These are phyloP conservation scores for Sycophaga agraensis DNA, from an alignment of 1,140 invertebrate genomes.

Conservation along the genomic window DNA sequence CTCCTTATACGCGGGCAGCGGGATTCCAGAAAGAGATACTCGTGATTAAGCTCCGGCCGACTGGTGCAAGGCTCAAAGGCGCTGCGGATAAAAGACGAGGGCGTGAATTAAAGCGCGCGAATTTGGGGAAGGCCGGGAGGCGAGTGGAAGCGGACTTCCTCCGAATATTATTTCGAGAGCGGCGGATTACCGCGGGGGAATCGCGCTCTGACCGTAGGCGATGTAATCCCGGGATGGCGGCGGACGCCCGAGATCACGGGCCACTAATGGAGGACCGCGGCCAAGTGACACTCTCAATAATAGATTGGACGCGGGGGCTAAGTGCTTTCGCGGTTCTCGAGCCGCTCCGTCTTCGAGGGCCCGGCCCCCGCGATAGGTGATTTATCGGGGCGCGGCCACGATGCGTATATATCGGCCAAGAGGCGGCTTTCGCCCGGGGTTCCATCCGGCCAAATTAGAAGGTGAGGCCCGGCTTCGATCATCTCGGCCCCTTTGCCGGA, in stretches of 20 bases:
- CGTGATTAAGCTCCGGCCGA: no score
- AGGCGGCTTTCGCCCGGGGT: no score
- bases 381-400: not conserved
- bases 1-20: no score
- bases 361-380: conserved; percentile 5
- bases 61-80: no score
- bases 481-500: no score
- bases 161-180: conserved; percentile 38
- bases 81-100: conserved; percentile 11
- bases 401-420: not conserved
- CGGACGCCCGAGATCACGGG: not conserved
- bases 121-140: not conserved
- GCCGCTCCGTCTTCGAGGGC: not conserved
- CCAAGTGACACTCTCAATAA: conserved; percentile 48
- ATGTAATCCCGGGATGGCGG: not conserved
- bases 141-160: conserved; percentile 29
- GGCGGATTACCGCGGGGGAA: conserved; percentile 36
- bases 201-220: not conserved
- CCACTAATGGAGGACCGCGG: conserved; percentile 23
- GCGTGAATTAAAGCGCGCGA: conserved; percentile 2
- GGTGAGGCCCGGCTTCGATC: no score
- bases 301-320: conserved; percentile 47
- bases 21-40: no score
- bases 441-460: no score
- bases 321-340: conserved; percentile 41